Percentiles rank a stretch among this genome's conserved stretches.
Evolutionary conservation across 1,140 invertebrate genomes (phyloP).

Genomic region (Muscidifurax raptorellus): DNA sequence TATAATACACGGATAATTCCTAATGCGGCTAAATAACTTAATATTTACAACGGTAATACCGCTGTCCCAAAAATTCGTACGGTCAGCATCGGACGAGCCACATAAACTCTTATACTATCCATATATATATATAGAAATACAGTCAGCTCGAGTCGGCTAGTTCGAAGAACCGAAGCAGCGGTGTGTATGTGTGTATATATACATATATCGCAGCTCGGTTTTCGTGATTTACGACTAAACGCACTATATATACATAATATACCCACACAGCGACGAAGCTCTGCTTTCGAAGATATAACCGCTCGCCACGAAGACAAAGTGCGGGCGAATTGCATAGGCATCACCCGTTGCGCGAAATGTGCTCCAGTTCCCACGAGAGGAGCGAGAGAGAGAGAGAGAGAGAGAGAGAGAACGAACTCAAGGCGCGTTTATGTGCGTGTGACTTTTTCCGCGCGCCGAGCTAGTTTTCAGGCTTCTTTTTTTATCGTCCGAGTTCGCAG

Average conservation of each 20-base stretch:
- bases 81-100: background rate
- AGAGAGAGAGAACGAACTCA: background rate
- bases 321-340: slow-evolving; percentile 23
- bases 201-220: background rate
- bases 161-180: background rate
- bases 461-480: background rate
- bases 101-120: background rate
- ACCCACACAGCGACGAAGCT: background rate
- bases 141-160: background rate
- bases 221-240: slow-evolving; percentile 44
- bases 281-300: background rate
- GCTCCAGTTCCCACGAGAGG: slow-evolving; percentile 49
- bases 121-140: slow-evolving; percentile 10
- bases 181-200: no score
- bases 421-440: slow-evolving; percentile 6
- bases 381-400: background rate
- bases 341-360: background rate
- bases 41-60: no score
- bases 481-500: background rate
- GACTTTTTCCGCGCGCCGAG: background rate
- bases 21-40: no score
- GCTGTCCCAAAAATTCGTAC: background rate
- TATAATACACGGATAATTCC: no score
- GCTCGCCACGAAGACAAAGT: slow-evolving; percentile 36
- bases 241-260: background rate